phyloP scores from a whole-genome alignment of 2,888 invertebrate genomes.

The Scelioninae gen. 1 region DNA sequence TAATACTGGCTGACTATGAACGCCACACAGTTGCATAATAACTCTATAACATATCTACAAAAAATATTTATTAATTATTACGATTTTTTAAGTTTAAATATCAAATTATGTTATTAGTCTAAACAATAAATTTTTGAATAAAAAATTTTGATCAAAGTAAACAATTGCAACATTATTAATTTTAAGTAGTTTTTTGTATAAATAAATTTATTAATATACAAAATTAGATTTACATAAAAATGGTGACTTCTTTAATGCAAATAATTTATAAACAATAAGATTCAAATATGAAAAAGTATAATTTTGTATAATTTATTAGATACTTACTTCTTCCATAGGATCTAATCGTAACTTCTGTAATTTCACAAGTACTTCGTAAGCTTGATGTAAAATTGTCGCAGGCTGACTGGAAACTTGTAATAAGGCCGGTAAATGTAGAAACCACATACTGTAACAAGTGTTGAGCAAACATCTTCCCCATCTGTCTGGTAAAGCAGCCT shows the following conservation, averaged over 20 bases:
- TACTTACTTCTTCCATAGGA: slow-evolving; percentile 93
- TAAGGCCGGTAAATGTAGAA: slow-evolving; percentile 96
- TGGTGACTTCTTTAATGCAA: too few relatives aligned
- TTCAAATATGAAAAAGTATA: not conserved
- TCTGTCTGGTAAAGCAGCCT: slow-evolving; percentile 90
- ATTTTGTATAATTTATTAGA: not conserved
- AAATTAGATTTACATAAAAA: too few relatives aligned
- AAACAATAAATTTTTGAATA: too few relatives aligned
- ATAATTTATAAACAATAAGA: too few relatives aligned
- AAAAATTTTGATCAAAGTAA: too few relatives aligned
- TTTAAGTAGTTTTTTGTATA: too few relatives aligned
- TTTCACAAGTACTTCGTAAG: slow-evolving; percentile 94
- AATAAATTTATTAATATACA: too few relatives aligned
- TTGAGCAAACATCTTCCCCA: slow-evolving; percentile 96
- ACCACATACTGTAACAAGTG: slow-evolving; percentile 97
- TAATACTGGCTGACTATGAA: slow-evolving; percentile 95
- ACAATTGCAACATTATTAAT: too few relatives aligned
- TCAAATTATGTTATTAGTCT: too few relatives aligned
- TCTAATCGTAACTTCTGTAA: slow-evolving; percentile 93
- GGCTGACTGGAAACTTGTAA: slow-evolving; percentile 86
- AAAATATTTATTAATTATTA: not conserved
- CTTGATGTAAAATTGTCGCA: slow-evolving; percentile 85
- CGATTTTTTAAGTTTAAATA: too few relatives aligned
- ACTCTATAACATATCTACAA: slow-evolving; percentile 96
- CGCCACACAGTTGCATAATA: slow-evolving; percentile 99